Conservation (phyloP, 2,113 vertebrate genomes). For the Rhipidura dahli region DNA sequence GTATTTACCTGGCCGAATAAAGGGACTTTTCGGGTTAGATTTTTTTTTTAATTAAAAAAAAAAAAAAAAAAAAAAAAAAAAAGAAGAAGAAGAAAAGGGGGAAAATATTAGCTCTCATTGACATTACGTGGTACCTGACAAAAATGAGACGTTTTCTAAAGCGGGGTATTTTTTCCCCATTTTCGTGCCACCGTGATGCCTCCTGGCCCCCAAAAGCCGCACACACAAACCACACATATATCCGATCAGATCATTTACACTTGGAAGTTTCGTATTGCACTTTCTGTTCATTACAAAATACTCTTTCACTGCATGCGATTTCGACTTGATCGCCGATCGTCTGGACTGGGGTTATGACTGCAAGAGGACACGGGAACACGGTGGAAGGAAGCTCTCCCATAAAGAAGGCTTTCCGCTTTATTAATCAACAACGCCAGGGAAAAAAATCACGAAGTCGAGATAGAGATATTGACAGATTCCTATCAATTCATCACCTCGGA, state of each 20-base stretch:
- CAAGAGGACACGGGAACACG: background rate
- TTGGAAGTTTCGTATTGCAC: slow-evolving; percentile 5
- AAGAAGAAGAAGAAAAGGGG: background rate
- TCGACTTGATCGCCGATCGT: background rate
- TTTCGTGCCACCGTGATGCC: background rate
- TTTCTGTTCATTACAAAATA: background rate
- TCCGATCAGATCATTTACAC: background rate
- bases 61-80: background rate
- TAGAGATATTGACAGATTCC: slow-evolving; percentile 16
- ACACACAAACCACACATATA: background rate
- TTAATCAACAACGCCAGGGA: slow-evolving; percentile 4
- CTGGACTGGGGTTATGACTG: background rate
- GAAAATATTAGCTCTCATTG: background rate
- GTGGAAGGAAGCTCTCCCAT: background rate
- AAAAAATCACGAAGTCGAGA: background rate
- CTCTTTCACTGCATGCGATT: background rate
- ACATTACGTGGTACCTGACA: background rate
- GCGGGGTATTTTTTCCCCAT: background rate
- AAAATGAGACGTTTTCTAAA: background rate
- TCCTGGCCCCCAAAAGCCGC: background rate
- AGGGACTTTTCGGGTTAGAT: background rate
- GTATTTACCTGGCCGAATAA: background rate
- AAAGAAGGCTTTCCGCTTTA: slow-evolving; percentile 40
- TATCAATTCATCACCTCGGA: background rate
- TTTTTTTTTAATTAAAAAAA: background rate